Evolutionary conservation across 2,113 vertebrate genomes (phyloP).

Genomic region (rabbit (Oryctolagus cuniculus)): DNA sequence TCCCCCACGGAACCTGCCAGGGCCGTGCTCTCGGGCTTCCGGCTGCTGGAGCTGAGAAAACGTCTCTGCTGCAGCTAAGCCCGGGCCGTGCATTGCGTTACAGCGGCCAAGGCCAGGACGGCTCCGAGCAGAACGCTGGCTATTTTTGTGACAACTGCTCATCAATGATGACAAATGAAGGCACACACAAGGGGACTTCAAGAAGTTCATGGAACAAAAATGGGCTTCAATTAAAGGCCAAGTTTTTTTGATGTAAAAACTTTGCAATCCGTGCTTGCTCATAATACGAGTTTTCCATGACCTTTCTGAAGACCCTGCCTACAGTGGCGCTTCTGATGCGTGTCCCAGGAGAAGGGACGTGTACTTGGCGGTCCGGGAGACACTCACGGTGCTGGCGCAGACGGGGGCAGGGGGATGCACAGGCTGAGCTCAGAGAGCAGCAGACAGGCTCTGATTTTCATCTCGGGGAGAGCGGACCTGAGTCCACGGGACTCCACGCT

Average conservation of each 20-base stretch:
- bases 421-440: too few species aligned
- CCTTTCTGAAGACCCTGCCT: too few species aligned
- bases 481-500: too few species aligned
- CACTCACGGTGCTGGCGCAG: fast-evolving
- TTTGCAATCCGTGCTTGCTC: too few species aligned
- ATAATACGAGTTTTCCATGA: too few species aligned
- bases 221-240: too few species aligned
- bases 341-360: neutral
- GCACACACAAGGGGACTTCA: neutral
- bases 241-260: too few species aligned
- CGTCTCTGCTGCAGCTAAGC: neutral
- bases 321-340: neutral
- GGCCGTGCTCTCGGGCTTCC: neutral
- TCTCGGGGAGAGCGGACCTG: neutral
- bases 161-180: neutral
- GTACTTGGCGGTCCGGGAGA: neutral
- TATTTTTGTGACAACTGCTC: neutral
- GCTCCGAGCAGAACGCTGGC: neutral
- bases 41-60: neutral
- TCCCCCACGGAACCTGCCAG: too few species aligned
- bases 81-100: neutral
- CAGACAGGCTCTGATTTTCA: too few species aligned
- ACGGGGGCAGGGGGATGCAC: too few species aligned
- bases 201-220: too few species aligned
- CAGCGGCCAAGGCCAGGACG: neutral